phyloP scores from a whole-genome alignment of 2,113 vertebrate species.

The Cairina moschata region DNA sequence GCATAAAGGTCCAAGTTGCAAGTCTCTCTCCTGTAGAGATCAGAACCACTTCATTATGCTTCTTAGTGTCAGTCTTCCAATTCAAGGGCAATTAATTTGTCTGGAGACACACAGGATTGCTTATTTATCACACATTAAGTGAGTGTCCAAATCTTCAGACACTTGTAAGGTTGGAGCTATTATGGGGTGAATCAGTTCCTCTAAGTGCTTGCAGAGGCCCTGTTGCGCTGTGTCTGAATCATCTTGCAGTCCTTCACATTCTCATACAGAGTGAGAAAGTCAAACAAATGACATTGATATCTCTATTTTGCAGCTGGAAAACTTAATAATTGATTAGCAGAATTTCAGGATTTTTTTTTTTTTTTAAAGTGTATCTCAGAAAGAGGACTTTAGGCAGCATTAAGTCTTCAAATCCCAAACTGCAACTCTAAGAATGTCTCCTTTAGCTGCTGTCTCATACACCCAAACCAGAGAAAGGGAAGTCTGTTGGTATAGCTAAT shows the following conservation, averaged over 20 bases:
- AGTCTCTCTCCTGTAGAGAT: not conserved
- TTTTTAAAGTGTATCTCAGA: not conserved
- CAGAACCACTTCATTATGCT: not conserved
- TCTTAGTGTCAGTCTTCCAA: not conserved
- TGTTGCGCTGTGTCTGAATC: not conserved
- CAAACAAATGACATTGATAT: not conserved
- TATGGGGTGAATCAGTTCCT: accelerated
- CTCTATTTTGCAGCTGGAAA: not conserved
- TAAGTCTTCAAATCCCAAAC: not conserved
- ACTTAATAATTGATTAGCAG: not conserved
- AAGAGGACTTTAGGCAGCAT: not conserved
- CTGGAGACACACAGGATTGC: not conserved
- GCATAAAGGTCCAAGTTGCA: not conserved
- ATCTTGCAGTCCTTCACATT: not conserved
- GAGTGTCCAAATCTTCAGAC: not conserved
- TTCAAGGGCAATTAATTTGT: not conserved
- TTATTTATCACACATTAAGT: too few species aligned
- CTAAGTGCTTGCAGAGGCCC: not conserved
- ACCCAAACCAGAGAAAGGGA: not conserved
- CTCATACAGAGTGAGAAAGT: not conserved
- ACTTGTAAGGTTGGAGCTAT: not conserved
- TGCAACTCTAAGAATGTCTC: not conserved
- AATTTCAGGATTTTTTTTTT: not conserved
- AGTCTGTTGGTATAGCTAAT: not conserved
- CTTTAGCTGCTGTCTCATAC: not conserved